These are phyloP conservation scores for Camptogramma bilineatum DNA, from an alignment of 2,888 invertebrate genomes.

Conservation along the genomic window DNA sequence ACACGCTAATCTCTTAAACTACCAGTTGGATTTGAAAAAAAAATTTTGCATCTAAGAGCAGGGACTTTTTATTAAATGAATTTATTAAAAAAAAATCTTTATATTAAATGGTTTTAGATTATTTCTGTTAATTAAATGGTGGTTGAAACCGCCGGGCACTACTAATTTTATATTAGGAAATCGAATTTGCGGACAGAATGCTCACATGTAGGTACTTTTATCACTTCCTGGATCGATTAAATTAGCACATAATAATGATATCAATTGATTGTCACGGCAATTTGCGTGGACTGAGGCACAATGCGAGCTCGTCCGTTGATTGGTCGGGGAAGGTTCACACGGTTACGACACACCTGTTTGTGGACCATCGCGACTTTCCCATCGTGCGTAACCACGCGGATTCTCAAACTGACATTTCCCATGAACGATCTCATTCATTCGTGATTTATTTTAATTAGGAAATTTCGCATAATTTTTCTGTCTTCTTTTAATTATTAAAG, in stretches of 20 bases:
- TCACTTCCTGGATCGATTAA: slow-evolving; percentile 8
- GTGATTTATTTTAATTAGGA: not conserved
- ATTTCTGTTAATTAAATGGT: no score
- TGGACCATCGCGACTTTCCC: slow-evolving; percentile 42
- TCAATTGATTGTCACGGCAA: slow-evolving; percentile 12
- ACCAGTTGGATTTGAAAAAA: no score
- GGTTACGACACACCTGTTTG: slow-evolving; percentile 35
- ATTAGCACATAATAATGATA: slow-evolving; percentile 11
- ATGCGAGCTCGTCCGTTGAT: slow-evolving; percentile 10
- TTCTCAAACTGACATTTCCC: slow-evolving; percentile 26
- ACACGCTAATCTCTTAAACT: no score
- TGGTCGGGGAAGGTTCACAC: slow-evolving; percentile 38
- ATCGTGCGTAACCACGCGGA: slow-evolving; percentile 39
- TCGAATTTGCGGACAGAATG: no score
- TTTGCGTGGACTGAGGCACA: slow-evolving; percentile 16
- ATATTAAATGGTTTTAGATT: no score
- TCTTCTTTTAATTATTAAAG: no score
- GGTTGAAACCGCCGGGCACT: no score
- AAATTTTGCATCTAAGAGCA: no score
- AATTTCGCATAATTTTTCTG: not conserved
- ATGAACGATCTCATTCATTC: not conserved
- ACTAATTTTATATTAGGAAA: no score
- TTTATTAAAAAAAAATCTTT: no score
- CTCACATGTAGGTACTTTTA: not conserved
- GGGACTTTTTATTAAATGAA: no score